These are phyloP conservation scores for Whitmania pigra DNA, from an alignment of 1,140 invertebrate genomes.

Conservation along the genomic window DNA sequence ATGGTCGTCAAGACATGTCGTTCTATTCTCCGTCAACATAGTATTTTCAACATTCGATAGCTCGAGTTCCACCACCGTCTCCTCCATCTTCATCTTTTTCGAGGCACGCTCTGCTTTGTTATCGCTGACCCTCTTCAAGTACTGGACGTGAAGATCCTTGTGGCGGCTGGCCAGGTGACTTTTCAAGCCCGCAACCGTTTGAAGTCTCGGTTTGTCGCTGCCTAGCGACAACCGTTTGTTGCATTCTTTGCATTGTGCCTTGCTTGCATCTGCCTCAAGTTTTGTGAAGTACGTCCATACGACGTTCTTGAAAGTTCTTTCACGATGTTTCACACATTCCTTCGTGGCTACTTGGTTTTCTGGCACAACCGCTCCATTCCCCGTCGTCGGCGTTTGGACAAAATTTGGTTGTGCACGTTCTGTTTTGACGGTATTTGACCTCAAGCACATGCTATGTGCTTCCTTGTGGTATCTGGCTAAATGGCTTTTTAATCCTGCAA, in stretches of 20 bases:
- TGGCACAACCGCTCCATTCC: too few relatives aligned
- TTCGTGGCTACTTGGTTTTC: too few relatives aligned
- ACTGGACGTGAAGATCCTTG: background rate
- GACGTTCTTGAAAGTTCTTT: background rate
- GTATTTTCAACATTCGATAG: too few relatives aligned
- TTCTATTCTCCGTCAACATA: too few relatives aligned
- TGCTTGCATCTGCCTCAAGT: background rate
- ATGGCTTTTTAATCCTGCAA: background rate
- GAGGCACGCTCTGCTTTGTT: background rate
- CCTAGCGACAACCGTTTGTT: background rate
- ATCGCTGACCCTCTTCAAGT: background rate
- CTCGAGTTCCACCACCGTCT: background rate
- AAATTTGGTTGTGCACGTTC: too few relatives aligned
- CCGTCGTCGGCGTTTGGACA: too few relatives aligned
- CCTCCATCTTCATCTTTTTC: background rate
- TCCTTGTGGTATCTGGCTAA: background rate
- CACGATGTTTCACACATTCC: too few relatives aligned
- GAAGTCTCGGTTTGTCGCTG: background rate
- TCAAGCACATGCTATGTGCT: too few relatives aligned
- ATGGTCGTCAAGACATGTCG: too few relatives aligned
- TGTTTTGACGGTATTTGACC: too few relatives aligned
- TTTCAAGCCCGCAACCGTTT: background rate
- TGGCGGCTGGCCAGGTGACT: background rate
- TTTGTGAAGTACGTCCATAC: background rate
- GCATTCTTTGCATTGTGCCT: constrained; percentile 2